These are phyloP conservation scores for Indicator maculatus DNA, from an alignment of 2,113 vertebrate species.

Conservation along the genomic window DNA sequence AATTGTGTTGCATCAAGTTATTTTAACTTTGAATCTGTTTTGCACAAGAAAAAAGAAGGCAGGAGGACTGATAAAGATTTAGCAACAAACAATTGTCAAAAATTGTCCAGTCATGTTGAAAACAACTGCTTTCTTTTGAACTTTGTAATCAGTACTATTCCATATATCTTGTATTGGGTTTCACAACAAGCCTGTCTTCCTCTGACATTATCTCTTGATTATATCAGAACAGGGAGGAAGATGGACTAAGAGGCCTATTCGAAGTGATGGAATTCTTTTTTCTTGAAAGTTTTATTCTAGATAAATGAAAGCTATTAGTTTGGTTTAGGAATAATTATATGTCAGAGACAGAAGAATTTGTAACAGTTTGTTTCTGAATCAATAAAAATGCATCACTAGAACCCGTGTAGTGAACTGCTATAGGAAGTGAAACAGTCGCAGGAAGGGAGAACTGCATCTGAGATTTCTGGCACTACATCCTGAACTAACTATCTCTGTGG, in stretches of 20 bases:
- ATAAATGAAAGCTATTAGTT: slow-evolving; percentile 39
- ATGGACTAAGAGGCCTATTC: neutral
- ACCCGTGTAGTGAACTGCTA: neutral
- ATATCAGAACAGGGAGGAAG: neutral
- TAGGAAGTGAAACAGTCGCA: neutral
- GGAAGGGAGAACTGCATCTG: neutral
- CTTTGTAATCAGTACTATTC: neutral
- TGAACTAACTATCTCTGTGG: neutral
- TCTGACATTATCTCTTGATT: slow-evolving; percentile 43
- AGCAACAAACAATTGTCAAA: neutral
- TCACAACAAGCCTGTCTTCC: neutral
- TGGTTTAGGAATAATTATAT: slow-evolving; percentile 17
- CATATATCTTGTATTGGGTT: neutral
- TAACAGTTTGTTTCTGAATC: slow-evolving; percentile 21
- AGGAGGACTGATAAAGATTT: neutral
- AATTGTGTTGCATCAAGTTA: neutral
- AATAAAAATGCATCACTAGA: slow-evolving; percentile 4
- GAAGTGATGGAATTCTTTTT: neutral
- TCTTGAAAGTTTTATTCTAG: slow-evolving; percentile 24
- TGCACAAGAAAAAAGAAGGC: neutral
- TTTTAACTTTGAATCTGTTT: neutral
- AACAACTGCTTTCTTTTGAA: slow-evolving; percentile 45
- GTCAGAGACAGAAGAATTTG: slow-evolving; percentile 24
- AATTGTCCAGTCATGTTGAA: neutral
- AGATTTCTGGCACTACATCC: neutral